Evolutionary conservation across 2,113 vertebrate genomes (phyloP).

Genomic region (Amblyopsis rosae): DNA sequence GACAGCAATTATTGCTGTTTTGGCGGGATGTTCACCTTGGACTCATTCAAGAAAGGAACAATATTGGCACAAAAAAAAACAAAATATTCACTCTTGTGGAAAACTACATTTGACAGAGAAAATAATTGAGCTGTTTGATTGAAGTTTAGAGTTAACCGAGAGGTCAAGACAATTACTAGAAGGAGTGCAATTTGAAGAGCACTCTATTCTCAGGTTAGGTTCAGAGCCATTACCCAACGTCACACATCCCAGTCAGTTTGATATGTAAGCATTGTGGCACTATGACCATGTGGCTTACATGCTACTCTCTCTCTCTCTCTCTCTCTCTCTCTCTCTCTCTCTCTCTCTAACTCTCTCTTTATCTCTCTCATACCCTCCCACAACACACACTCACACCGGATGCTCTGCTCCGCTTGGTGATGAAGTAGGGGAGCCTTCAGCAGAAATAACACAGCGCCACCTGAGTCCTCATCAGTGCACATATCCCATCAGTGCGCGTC

Average conservation of each 20-base stretch:
- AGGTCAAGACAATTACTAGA: constrained; percentile 12
- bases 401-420: constrained; percentile 54
- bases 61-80: constrained; percentile 25
- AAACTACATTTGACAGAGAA: constrained; percentile 23
- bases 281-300: too few species aligned
- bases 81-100: constrained; percentile 1
- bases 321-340: constrained; percentile 6
- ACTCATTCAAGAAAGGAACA: constrained; percentile 1
- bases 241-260: too few species aligned
- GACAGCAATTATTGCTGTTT: constrained; percentile 51
- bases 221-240: too few species aligned
- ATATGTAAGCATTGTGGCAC: too few species aligned
- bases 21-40: constrained; percentile 37
- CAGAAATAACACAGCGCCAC: constrained; percentile 73
- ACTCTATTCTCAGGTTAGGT: too few species aligned
- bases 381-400: not conserved
- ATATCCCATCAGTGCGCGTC: constrained; percentile 71
- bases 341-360: not conserved
- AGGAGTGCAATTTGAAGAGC: not conserved
- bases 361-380: not conserved
- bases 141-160: constrained; percentile 14
- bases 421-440: constrained; percentile 70
- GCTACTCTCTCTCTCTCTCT: not conserved
- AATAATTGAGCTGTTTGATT: constrained; percentile 16
- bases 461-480: constrained; percentile 76